Percentiles rank a stretch among this genome's conserved stretches.
phyloP scores from a whole-genome alignment of 2,797 vertebrate genomes.

The Pampus argenteus region DNA sequence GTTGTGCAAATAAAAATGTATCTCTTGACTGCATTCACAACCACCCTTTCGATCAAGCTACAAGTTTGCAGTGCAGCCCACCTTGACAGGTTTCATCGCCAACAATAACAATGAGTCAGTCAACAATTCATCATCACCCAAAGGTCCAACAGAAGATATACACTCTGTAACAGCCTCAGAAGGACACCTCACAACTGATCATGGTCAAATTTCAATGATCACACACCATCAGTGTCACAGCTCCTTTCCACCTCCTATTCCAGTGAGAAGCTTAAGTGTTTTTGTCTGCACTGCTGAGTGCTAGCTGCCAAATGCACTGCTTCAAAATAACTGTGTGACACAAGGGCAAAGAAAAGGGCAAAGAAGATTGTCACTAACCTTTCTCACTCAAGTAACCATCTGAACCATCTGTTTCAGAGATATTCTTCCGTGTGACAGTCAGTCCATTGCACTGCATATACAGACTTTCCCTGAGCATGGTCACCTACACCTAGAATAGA shows the following conservation, averaged over 20 bases:
- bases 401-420: slow-evolving; percentile 60
- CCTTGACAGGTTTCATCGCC: slow-evolving; percentile 38
- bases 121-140: slow-evolving; percentile 45
- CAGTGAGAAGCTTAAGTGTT: slow-evolving; percentile 35
- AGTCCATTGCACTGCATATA: slow-evolving; percentile 40
- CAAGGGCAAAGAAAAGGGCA: slow-evolving; percentile 42
- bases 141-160: slow-evolving; percentile 26
- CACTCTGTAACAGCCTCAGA: slow-evolving; percentile 15
- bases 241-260: slow-evolving; percentile 33
- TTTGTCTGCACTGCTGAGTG: slow-evolving; percentile 45
- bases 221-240: slow-evolving; percentile 50
- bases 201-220: slow-evolving; percentile 50
- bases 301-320: slow-evolving; percentile 26
- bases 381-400: slow-evolving; percentile 46
- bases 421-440: slow-evolving; percentile 41
- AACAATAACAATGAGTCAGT: slow-evolving; percentile 43
- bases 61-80: not conserved
- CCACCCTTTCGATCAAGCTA: slow-evolving; percentile 4
- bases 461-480: slow-evolving; percentile 10
- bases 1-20: slow-evolving; percentile 9
- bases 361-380: slow-evolving; percentile 53
- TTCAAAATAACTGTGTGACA: slow-evolving; percentile 25
- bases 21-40: slow-evolving; percentile 15
- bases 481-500: not conserved
- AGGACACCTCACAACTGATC: slow-evolving; percentile 54